Conservation (phyloP, 1,140 invertebrate species). For the Lepidotrigona ventralis region DNA sequence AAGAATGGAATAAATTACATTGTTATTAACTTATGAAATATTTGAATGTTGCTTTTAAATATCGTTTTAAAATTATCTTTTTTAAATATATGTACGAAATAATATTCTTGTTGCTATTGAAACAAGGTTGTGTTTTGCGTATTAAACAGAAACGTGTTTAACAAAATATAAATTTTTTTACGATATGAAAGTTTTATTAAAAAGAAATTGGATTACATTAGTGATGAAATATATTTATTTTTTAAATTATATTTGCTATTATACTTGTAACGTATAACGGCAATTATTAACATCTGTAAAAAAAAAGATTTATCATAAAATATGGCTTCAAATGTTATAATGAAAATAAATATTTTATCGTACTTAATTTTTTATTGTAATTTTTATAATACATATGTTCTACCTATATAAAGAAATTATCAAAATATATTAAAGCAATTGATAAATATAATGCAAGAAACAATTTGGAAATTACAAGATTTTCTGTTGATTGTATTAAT, state of each 20-base stretch:
- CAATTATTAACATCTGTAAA: not conserved
- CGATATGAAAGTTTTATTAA: no score
- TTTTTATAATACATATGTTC: not conserved
- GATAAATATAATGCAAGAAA: not conserved
- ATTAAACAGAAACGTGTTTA: not conserved
- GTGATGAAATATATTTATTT: not conserved
- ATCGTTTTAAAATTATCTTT: not conserved
- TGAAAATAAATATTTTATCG: not conserved
- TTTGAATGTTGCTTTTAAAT: not conserved
- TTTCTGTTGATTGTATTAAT: not conserved
- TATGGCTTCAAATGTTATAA: not conserved
- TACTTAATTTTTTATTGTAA: not conserved
- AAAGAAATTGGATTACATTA: not conserved
- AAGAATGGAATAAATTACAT: not conserved
- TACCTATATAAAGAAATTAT: not conserved
- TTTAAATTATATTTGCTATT: not conserved
- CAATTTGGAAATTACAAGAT: not conserved
- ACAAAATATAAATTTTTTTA: not conserved
- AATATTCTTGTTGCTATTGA: not conserved
- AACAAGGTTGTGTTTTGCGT: not conserved
- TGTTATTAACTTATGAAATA: not conserved
- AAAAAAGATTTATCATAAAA: not conserved
- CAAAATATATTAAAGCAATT: not conserved
- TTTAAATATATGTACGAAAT: not conserved
- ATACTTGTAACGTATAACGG: not conserved